A percentile compares a stretch with the other conserved stretches of the same genome.
These are phyloP conservation scores for Miichthys miiuy DNA, from an alignment of 2,797 vertebrate genomes.

Conservation along the genomic window DNA sequence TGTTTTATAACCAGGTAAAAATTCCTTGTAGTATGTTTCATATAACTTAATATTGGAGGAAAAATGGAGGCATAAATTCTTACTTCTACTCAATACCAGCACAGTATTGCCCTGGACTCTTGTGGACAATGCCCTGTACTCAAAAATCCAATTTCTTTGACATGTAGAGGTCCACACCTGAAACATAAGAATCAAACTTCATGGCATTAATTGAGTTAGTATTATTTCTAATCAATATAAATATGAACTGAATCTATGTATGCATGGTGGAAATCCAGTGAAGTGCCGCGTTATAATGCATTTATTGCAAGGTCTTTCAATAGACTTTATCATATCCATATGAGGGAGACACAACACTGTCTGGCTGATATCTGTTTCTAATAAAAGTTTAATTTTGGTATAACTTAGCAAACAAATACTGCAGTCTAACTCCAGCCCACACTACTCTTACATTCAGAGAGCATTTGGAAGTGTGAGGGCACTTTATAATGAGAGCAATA, in stretches of 20 bases:
- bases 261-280: not conserved
- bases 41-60: not conserved
- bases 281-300: not conserved
- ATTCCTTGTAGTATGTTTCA: not conserved
- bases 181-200: not conserved
- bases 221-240: not conserved
- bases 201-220: not conserved
- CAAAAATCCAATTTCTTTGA: not conserved
- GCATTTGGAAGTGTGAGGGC: conserved; percentile 8
- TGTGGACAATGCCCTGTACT: not conserved
- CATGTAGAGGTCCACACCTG: not conserved
- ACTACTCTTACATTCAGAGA: conserved; percentile 1
- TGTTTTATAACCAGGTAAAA: too few relatives aligned
- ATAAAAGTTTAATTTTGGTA: conserved; percentile 35
- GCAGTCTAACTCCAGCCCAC: conserved; percentile 7
- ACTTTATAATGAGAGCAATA: conserved; percentile 21
- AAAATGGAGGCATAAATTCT: not conserved
- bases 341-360: not conserved
- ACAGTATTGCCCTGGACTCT: not conserved
- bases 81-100: not conserved
- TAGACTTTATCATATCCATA: conserved; percentile 1
- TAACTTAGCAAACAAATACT: conserved; percentile 32
- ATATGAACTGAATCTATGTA: not conserved
- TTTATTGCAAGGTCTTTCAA: conserved; percentile 13
- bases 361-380: conserved; percentile 24